These are phyloP conservation scores for Antheraea yamamai DNA, from an alignment of 2,888 invertebrate species.

Conservation along the genomic window DNA sequence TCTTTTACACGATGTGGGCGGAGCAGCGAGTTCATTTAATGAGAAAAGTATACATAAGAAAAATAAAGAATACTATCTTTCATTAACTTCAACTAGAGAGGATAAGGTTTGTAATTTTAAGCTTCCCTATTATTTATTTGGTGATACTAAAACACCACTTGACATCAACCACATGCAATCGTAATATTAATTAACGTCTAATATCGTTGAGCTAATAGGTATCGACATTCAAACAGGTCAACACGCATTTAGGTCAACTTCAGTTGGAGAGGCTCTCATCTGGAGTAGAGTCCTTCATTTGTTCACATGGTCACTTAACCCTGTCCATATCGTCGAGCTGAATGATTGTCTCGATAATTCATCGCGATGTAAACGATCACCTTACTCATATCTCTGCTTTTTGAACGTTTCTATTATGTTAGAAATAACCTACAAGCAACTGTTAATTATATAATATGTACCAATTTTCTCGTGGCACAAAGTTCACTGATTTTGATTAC, in stretches of 20 bases:
- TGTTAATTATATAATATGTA: background rate
- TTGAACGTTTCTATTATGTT: background rate
- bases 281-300: slow-evolving; percentile 63
- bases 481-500: background rate
- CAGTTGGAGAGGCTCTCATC: slow-evolving; percentile 54
- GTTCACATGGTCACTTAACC: slow-evolving; percentile 43
- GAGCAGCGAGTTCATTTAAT: too few relatives aligned
- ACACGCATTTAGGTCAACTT: slow-evolving; percentile 51
- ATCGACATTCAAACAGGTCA: slow-evolving; percentile 31
- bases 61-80: too few relatives aligned
- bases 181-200: slow-evolving; percentile 1
- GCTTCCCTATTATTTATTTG: background rate
- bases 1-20: too few relatives aligned
- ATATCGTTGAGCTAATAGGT: slow-evolving; percentile 4
- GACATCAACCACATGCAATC: background rate
- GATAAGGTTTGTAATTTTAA: background rate
- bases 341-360: slow-evolving; percentile 74
- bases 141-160: background rate
- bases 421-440: background rate
- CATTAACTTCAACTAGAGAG: background rate
- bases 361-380: slow-evolving; percentile 52
- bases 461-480: background rate
- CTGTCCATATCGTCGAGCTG: slow-evolving; percentile 56
- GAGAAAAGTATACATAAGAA: too few relatives aligned
- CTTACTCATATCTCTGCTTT: slow-evolving; percentile 21